Percentiles rank a stretch among this genome's conserved stretches.
Conservation (phyloP, 1,140 invertebrate genomes). For the Odontomachus brunneus region DNA sequence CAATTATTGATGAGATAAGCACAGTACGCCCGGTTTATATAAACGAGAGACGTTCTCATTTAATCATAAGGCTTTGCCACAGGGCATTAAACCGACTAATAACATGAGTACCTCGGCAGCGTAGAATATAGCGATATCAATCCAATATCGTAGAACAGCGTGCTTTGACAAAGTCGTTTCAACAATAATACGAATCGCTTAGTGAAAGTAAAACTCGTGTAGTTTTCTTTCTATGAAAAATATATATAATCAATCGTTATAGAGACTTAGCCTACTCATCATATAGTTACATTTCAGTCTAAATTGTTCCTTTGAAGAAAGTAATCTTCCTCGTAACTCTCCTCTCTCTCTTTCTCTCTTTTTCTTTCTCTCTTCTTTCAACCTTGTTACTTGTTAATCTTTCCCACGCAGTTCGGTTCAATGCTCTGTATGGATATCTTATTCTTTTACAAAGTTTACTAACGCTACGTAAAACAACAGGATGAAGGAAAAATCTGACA, state of each 20-base stretch:
- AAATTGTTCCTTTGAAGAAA: slow-evolving; percentile 45
- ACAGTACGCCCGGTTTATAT: slow-evolving; percentile 1
- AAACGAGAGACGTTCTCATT: neutral
- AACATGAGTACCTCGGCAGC: neutral
- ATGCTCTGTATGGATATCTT: slow-evolving; percentile 30
- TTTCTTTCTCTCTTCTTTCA: neutral
- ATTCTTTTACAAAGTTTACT: slow-evolving; percentile 16
- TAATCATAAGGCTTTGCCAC: neutral
- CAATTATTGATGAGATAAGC: neutral
- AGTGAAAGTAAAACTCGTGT: slow-evolving; percentile 24
- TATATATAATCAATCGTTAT: slow-evolving; percentile 38
- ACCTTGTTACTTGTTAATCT: neutral
- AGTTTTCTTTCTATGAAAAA: slow-evolving; percentile 33
- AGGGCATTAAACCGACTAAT: slow-evolving; percentile 41
- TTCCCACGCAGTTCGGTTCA: slow-evolving; percentile 8
- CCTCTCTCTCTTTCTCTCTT: neutral
- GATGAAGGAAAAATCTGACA: slow-evolving; percentile 14
- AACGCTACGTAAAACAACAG: slow-evolving; percentile 1
- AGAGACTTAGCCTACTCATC: slow-evolving; percentile 37
- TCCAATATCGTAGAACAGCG: neutral
- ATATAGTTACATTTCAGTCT: slow-evolving; percentile 60
- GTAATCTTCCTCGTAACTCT: slow-evolving; percentile 3
- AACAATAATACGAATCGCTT: slow-evolving; percentile 17
- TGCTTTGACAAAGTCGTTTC: slow-evolving; percentile 6
- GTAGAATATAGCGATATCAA: neutral